Conservation (phyloP, 2,797 vertebrate species). For the Sebastiscus albofasciatus region DNA sequence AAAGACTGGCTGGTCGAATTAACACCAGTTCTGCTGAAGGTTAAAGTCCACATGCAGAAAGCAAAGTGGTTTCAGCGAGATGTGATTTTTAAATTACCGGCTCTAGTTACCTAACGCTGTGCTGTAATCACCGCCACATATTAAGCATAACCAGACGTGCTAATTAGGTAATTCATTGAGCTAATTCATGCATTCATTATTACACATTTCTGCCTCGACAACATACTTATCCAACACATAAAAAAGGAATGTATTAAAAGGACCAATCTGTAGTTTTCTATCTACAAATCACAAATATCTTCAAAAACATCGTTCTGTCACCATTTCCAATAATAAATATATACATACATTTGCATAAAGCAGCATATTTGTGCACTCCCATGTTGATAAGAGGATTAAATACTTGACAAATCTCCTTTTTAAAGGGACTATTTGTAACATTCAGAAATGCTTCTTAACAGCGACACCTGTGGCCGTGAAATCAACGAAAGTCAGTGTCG, state of each 20-base stretch:
- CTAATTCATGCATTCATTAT: conserved; percentile 6
- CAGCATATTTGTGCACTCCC: too few relatives aligned
- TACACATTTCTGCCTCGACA: not conserved
- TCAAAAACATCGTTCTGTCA: not conserved
- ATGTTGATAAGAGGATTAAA: too few relatives aligned
- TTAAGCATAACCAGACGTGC: not conserved
- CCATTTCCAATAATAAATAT: too few relatives aligned
- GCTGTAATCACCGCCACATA: conserved; percentile 11
- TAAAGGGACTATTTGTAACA: too few relatives aligned
- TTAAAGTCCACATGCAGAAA: not conserved
- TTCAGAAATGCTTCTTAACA: too few relatives aligned
- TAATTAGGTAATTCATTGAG: conserved; percentile 11
- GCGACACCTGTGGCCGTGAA: too few relatives aligned
- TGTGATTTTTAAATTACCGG: not conserved
- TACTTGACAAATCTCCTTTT: too few relatives aligned
- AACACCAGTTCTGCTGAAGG: not conserved
- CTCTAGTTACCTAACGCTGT: not conserved
- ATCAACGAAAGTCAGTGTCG: too few relatives aligned
- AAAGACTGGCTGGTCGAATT: not conserved
- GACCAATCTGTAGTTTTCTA: not conserved
- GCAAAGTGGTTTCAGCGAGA: not conserved
- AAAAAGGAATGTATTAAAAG: not conserved
- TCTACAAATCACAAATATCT: too few relatives aligned
- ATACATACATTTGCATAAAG: too few relatives aligned
- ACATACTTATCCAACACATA: not conserved